A percentile compares a stretch with the other conserved stretches of the same genome.
Evolutionary conservation across 2,797 vertebrate genomes (phyloP).

Genomic region (Accipiter badius): DNA sequence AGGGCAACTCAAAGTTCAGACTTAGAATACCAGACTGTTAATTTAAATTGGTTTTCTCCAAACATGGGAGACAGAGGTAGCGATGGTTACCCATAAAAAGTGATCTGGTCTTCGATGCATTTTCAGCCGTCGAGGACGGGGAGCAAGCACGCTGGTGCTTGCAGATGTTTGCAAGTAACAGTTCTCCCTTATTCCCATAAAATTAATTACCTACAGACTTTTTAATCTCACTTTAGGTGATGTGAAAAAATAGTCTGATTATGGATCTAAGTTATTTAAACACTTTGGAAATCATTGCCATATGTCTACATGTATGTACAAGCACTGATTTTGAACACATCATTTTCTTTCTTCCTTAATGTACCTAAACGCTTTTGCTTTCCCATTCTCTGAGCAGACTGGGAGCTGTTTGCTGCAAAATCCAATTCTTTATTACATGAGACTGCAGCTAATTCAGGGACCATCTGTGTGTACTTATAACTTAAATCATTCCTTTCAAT

Average conservation of each 20-base stretch:
- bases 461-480: constrained; percentile 46
- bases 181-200: not conserved
- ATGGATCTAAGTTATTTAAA: not conserved
- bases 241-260: not conserved
- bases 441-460: constrained; percentile 27
- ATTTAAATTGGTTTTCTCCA: not conserved
- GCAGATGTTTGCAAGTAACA: not conserved
- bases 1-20: not conserved
- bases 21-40: not conserved
- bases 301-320: not conserved
- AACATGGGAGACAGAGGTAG: not conserved
- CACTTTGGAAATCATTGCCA: not conserved
- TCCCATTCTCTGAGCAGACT: not conserved
- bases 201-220: not conserved
- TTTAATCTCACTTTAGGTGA: not conserved
- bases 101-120: not conserved
- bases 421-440: not conserved
- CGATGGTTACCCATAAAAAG: not conserved
- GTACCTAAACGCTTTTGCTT: not conserved
- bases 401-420: not conserved
- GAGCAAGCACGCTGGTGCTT: not conserved
- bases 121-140: not conserved
- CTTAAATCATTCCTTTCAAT: constrained; percentile 27
- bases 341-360: not conserved
- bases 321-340: not conserved